Evolutionary conservation across 1,140 invertebrate genomes (phyloP).

Genomic region (Drosophila suzukii): DNA sequence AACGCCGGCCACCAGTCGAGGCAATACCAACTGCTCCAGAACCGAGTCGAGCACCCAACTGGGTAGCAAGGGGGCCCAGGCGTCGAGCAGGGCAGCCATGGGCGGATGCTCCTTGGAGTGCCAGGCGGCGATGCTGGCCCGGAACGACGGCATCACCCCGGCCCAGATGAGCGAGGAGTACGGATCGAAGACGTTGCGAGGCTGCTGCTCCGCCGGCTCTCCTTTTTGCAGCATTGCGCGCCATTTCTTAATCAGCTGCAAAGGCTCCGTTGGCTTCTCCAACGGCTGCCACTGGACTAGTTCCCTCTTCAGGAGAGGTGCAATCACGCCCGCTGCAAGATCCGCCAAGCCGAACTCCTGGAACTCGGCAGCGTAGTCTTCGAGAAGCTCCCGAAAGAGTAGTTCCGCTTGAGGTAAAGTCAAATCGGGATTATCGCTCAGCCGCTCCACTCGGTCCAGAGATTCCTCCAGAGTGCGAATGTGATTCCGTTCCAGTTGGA

Average conservation of each 20-base stretch:
- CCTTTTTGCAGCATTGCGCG: slow-evolving; percentile 86
- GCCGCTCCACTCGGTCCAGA: slow-evolving; percentile 88
- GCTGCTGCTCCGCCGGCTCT: slow-evolving; percentile 66
- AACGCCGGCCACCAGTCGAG: slow-evolving; percentile 91
- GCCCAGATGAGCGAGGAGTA: slow-evolving; percentile 95
- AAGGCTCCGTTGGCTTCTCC: slow-evolving; percentile 86
- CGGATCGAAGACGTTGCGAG: slow-evolving; percentile 88
- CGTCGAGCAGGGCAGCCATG: slow-evolving; percentile 92
- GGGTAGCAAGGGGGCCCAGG: slow-evolving; percentile 93
- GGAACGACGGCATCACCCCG: slow-evolving; percentile 91
- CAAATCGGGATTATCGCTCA: slow-evolving; percentile 87
- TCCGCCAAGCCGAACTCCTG: slow-evolving; percentile 88
- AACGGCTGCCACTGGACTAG: slow-evolving; percentile 91
- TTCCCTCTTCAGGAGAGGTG: slow-evolving; percentile 88
- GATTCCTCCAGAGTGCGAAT: slow-evolving; percentile 91
- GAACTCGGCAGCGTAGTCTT: slow-evolving; percentile 85
- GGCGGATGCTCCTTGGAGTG: slow-evolving; percentile 90
- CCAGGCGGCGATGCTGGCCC: slow-evolving; percentile 86
- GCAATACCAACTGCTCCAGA: slow-evolving; percentile 92
- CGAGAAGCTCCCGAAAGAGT: slow-evolving; percentile 91
- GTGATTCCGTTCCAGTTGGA: slow-evolving; percentile 90
- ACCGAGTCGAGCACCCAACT: slow-evolving; percentile 93
- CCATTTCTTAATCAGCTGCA: slow-evolving; percentile 91
- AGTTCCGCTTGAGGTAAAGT: slow-evolving; percentile 90
- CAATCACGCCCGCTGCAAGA: slow-evolving; percentile 88